Base-by-base conservation (phyloP, 2,888 invertebrate species). In the Caenorhabditis imperialis region DNA sequence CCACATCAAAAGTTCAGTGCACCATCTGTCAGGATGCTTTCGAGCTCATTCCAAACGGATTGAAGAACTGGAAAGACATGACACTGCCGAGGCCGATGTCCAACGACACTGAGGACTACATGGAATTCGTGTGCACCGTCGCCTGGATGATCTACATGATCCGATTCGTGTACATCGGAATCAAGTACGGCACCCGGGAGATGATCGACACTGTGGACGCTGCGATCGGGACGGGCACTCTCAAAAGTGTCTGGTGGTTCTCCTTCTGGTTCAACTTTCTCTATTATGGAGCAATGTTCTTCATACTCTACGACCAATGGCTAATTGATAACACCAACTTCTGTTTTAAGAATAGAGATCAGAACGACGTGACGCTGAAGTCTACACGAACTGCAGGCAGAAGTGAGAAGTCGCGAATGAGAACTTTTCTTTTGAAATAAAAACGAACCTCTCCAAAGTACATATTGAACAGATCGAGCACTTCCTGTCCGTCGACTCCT, bases 391-490 rank as follows among this genome's bases (percentile, higher is more conserved):
- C 30, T 6, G 10, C 7, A 6, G 30, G 30, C 6, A 30, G 30
- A 30, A n/a, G 16, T 22, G 18, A 4, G 22, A 38, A 16, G 12
- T 23, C 22, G 20, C 22, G 25, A 54, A 22, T 33, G 16, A 14
- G 30, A 22, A 33, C 33, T 25, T 20, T 4, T 6, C 22, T 14
- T 57, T 44, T 3, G 20, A 20, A 53, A 57, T 40, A 44, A 18
- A 48, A 38, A 70, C 77, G 47, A 27, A 87, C 87, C 83, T 88
- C 88, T 61, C 88, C 88, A 50, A 88, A 81, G 51, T 81, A 82
- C 45, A 77, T 77, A 65, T 92, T 91, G 88, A 98, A 95, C 89
- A 93, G 93, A 71, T 94, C 93, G 88, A 96, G 92, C n/a, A 98
- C 90, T 84, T 95, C 93, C 77, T 96, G 94, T 5, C 93, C 91